A percentile compares a stretch with the other conserved stretches of the same genome.
Conservation (phyloP, 2,888 invertebrate species). For the Athripsodes cinereus region DNA sequence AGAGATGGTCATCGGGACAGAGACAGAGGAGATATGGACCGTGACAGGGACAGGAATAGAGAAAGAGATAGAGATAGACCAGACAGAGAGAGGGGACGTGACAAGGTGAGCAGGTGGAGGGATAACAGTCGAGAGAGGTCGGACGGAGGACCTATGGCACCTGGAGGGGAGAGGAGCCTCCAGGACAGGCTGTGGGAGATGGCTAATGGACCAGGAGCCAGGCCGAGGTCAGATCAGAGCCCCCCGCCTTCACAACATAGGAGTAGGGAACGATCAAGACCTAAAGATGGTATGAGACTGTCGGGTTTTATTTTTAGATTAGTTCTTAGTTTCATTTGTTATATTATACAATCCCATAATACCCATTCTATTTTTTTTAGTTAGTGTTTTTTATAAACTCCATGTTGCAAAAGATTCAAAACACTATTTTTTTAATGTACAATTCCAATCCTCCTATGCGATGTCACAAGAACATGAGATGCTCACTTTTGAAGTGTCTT, state of each 20-base stretch:
- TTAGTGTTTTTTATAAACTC: no score
- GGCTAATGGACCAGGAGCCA: constrained; percentile 41
- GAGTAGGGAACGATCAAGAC: constrained; percentile 8
- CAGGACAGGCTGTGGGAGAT: constrained; percentile 51
- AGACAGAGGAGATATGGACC: constrained; percentile 28
- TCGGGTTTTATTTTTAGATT: no score
- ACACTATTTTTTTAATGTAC: no score
- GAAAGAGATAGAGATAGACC: constrained; percentile 31
- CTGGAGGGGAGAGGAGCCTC: constrained; percentile 30
- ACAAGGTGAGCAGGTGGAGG: constrained; percentile 31
- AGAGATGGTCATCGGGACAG: constrained; percentile 32
- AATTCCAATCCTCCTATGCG: no score
- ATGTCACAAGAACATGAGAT: no score
- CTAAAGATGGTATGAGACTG: constrained; percentile 22
- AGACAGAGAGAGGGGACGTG: constrained; percentile 27
- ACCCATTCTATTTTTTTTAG: no score
- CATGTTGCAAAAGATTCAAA: no score
- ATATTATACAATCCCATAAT: no score
- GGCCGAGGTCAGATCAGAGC: constrained; percentile 1
- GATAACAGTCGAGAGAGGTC: constrained; percentile 39
- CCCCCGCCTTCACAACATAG: background rate
- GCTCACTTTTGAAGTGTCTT: no score
- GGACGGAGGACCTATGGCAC: constrained; percentile 23
- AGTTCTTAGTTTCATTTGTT: no score
- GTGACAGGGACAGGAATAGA: constrained; percentile 30